Evolutionary conservation across 2,888 invertebrate species (phyloP).

Genomic region (Thelaira solivaga): DNA sequence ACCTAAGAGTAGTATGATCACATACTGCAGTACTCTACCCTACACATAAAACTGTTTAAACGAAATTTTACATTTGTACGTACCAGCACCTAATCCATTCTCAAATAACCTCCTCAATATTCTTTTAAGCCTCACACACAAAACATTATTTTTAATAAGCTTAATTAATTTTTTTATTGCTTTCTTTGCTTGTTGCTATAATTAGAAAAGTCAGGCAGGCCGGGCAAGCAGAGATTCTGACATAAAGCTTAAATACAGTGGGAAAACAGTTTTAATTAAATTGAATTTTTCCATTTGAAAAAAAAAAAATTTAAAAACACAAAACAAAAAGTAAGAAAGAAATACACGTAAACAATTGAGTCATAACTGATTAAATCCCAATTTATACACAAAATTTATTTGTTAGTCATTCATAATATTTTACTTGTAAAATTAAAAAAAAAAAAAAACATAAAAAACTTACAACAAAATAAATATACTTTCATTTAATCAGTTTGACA

Average conservation of each 20-base stretch:
- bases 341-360: neutral
- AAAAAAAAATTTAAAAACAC: neutral
- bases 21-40: no score
- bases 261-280: slow-evolving; percentile 10
- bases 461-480: no score
- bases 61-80: no score
- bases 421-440: no score
- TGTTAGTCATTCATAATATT: no score
- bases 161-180: slow-evolving; percentile 41
- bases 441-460: no score
- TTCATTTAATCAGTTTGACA: no score
- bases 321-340: neutral
- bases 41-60: no score
- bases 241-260: slow-evolving; percentile 39
- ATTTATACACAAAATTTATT: no score
- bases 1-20: no score
- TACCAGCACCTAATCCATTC: no score
- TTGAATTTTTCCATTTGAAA: neutral
- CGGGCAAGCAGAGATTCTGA: slow-evolving; percentile 38
- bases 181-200: slow-evolving; percentile 26
- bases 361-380: no score
- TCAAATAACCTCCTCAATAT: neutral
- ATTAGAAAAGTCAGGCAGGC: slow-evolving; percentile 38
- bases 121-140: neutral
- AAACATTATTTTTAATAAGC: slow-evolving; percentile 39